These are phyloP conservation scores for Euplexia lucipara DNA, from an alignment of 2,888 invertebrate species.

Conservation along the genomic window DNA sequence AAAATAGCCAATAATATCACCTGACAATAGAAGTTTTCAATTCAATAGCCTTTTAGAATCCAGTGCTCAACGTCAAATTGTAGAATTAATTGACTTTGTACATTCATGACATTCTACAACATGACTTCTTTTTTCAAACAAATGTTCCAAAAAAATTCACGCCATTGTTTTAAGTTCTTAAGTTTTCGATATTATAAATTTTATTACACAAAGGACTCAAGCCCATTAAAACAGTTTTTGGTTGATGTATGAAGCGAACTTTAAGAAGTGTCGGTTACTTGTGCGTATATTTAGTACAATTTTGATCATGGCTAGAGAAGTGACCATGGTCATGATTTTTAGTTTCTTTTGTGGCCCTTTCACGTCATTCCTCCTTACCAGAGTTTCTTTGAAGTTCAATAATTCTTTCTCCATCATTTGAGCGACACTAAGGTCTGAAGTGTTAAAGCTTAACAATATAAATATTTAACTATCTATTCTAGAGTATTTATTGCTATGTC, in stretches of 20 bases:
- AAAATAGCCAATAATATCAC: neutral
- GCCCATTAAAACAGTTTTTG: slow-evolving; percentile 37
- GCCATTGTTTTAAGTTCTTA: slow-evolving; percentile 10
- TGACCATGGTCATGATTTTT: slow-evolving; percentile 17
- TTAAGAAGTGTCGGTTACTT: slow-evolving; percentile 65
- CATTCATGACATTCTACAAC: slow-evolving; percentile 33
- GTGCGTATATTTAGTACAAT: slow-evolving; percentile 72
- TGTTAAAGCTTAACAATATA: slow-evolving; percentile 81
- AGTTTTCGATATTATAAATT: slow-evolving; percentile 32
- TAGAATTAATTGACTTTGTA: slow-evolving; percentile 43
- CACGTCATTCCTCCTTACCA: slow-evolving; percentile 17
- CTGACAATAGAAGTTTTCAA: neutral
- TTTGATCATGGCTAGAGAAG: slow-evolving; percentile 25
- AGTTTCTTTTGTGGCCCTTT: neutral
- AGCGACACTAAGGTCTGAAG: slow-evolving; percentile 75
- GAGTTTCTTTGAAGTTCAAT: slow-evolving; percentile 31
- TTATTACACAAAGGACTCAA: slow-evolving; percentile 37
- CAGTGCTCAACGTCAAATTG: slow-evolving; percentile 9
- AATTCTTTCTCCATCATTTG: slow-evolving; percentile 67
- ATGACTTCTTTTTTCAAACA: slow-evolving; percentile 13
- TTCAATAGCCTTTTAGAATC: neutral
- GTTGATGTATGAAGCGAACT: slow-evolving; percentile 46
- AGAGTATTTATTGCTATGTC: slow-evolving; percentile 90
- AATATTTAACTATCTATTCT: slow-evolving; percentile 88
- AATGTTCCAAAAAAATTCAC: slow-evolving; percentile 46